Base-by-base conservation (phyloP, 2,113 vertebrate genomes). In the Centrocercus urophasianus region DNA sequence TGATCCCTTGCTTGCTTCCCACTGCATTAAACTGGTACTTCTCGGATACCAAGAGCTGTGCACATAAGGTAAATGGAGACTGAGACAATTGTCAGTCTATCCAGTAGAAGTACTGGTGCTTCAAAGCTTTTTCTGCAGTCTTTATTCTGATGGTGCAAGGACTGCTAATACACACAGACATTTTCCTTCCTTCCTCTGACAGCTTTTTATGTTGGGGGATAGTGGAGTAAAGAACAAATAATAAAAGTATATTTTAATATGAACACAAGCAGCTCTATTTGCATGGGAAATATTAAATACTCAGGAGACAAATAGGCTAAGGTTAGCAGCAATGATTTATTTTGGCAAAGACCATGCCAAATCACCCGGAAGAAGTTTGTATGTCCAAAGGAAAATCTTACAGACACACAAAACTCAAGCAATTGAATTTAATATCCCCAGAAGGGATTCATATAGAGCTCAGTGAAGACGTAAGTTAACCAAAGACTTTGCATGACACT, bases 41-140 rank as follows among this genome's bases (percentile, higher is more conserved):
- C 82, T 93, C 89, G 91, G 64, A 80, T 89, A 77, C 78, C 93
- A 91, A 96, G 91, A 93, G 89, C 81, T 84, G 71, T 76, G 81
- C 60, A 89, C 94, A 94, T 94, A 93, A 91, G 93, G 95, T 96
- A 87, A 96, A 94, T 86, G 57, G 93, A 93, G 72, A 96, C 21
- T 89, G 82, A 96, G 89, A 87, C 78, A 91, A 94, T 93, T 93
- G 84, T 92, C 96, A 96, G 66, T 96, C 82, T 94, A 89, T 79
- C 71, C 36, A 3, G 67, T 73, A 94, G 59, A 91, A 87, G 75
- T 89, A 89, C 86, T 91, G 47, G 78, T 94, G 34, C 70, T 88
- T 95, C 60, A 36, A 76, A 94, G 82, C 70, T 91, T 92, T 86
- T 54, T 85, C 50, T 76, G 67, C 48, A 85, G 82, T 52, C 32